A percentile compares a stretch with the other conserved stretches of the same genome.
phyloP scores from a whole-genome alignment of 2,113 vertebrate species.

The Corydoras sp. region DNA sequence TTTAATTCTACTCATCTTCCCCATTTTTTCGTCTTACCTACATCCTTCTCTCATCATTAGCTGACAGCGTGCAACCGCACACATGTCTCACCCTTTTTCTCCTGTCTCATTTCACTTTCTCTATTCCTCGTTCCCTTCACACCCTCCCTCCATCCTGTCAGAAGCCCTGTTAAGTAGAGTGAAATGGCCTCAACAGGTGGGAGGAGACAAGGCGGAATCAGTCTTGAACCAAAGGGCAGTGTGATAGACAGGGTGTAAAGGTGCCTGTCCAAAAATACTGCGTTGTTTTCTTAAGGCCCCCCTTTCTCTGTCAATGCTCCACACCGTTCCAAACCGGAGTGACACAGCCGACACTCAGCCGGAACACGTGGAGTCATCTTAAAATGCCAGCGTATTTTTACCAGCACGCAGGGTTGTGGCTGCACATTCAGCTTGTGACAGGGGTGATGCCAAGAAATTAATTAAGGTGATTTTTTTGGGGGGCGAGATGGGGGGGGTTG shows the following conservation, averaged over 20 bases:
- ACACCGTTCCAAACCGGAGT: constrained; percentile 46
- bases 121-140: not conserved
- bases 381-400: constrained; percentile 47
- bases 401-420: not conserved
- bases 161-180: constrained; percentile 15
- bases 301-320: constrained; percentile 49
- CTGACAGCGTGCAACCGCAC: constrained; percentile 27
- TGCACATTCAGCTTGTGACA: no score
- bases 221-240: constrained; percentile 49
- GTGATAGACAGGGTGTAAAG: constrained; percentile 52
- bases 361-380: constrained; percentile 27
- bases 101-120: constrained; percentile 6
- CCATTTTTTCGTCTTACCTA: constrained; percentile 2
- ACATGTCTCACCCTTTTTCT: not conserved
- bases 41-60: constrained; percentile 14
- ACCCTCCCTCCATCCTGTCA: not conserved
- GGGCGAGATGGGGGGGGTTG: constrained; percentile 1
- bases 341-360: constrained; percentile 14
- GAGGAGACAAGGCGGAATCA: constrained; percentile 20
- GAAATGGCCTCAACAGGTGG: constrained; percentile 16
- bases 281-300: constrained; percentile 58
- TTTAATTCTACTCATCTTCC: constrained; percentile 15
- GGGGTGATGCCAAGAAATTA: no score
- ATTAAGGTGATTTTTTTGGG: no score
- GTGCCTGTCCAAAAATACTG: constrained; percentile 56